phyloP scores from a whole-genome alignment of 2,797 vertebrate species.

The Mycteria americana region DNA sequence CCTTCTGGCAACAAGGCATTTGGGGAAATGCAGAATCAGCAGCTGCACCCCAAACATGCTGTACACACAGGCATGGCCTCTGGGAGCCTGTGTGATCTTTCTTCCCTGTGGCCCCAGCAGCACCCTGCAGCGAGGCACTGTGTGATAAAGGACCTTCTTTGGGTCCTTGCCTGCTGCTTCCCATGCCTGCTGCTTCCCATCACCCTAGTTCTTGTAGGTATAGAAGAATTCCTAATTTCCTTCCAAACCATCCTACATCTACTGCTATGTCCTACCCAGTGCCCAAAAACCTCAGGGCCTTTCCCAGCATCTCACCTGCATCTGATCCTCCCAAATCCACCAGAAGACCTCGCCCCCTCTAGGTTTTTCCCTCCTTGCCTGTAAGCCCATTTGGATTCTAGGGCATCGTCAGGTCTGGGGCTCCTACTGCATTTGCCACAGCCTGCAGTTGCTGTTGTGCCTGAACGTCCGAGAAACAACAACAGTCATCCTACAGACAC shows the following conservation, averaged over 20 bases:
- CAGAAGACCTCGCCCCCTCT: background rate
- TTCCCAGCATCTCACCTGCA: background rate
- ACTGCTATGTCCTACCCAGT: rapidly evolving
- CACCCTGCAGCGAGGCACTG: background rate
- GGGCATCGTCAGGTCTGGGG: background rate
- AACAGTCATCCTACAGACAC: background rate
- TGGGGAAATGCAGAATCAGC: background rate
- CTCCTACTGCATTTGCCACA: background rate
- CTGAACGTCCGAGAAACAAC: background rate
- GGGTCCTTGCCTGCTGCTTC: background rate
- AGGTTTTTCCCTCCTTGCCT: background rate
- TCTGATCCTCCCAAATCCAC: background rate
- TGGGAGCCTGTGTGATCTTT: rapidly evolving
- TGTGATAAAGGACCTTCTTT: background rate
- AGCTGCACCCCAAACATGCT: background rate
- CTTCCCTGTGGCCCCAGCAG: background rate
- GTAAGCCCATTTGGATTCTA: background rate
- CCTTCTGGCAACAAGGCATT: rapidly evolving
- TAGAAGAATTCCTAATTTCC: background rate
- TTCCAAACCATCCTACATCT: background rate
- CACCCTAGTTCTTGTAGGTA: background rate
- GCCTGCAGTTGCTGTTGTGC: background rate
- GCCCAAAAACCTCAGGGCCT: background rate
- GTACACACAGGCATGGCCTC: background rate
- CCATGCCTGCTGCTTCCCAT: background rate